Evolutionary conservation across 1,140 invertebrate genomes (phyloP), one percentile per base, ranked within the genome.

Genomic region (Camponotus floridanus): DNA sequence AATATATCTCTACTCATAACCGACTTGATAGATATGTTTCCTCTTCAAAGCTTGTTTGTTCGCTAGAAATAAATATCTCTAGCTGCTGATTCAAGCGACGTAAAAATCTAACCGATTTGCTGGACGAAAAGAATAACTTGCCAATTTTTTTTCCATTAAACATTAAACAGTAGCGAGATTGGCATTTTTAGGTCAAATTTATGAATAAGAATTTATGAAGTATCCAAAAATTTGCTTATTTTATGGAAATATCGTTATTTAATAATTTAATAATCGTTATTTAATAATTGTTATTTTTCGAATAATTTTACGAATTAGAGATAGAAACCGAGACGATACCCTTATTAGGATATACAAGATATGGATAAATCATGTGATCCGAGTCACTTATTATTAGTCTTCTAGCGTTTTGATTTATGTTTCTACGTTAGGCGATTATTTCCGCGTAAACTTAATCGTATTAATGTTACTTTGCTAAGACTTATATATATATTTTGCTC

Each of bases 1-100:
- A 91, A 92, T 91, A 92, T 91, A 92, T 88, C 86, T 90, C 76
- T 92, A 76, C 84, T 76, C 67, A 79, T 87, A 85, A 45, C 64
- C 67, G 67, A 76, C 74, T 78, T 33, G 61, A 33, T 81, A 78
- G 89, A 91, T 89, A 90, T 91, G 88, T 92, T 87, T 86, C 48
- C 45, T 76, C 31, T 76, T 61, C 62, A 55, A 88, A 92, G 86
- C 86, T 18, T 88, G 65, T 36, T 71, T 18, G 78, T 33, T 87
- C 70, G 13, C 42, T 78, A 39, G 57, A 80, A 81, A 55, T 68
- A 18, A 78, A 68, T n/a, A 31, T 51, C 39, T 73, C 45, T 21
- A 70, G 42, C 21, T 45, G 36, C 33, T 13, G 33, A 68, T 21
- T 78, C 65, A 65, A 64, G 61, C 26, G 33, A n/a, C 33, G 33